A percentile compares a stretch with the other conserved stretches of the same genome.
Conservation (phyloP, 2,113 vertebrate species). For the Paratilapia polleni region DNA sequence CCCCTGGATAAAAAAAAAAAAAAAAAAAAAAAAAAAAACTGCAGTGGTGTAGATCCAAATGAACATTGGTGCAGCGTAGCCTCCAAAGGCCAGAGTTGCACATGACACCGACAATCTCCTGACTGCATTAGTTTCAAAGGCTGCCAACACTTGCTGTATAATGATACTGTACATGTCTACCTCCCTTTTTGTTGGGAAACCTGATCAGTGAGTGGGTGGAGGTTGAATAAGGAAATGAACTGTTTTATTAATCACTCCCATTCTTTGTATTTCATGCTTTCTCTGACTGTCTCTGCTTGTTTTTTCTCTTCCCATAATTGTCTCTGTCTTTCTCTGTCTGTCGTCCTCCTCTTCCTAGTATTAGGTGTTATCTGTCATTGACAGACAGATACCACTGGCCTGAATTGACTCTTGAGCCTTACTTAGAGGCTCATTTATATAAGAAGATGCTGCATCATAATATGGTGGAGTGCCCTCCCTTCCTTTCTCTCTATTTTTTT, state of each 20-base stretch:
- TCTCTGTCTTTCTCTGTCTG: neutral
- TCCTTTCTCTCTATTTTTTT: neutral
- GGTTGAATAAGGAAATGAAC: conserved; percentile 30
- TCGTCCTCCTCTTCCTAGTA: neutral
- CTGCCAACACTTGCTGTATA: conserved; percentile 33
- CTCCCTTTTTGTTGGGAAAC: conserved; percentile 9
- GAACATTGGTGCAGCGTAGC: conserved; percentile 52
- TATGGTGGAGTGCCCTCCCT: no score
- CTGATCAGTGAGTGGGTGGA: conserved; percentile 41
- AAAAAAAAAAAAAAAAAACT: conserved; percentile 10
- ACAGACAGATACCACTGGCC: neutral
- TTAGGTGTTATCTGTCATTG: conserved; percentile 32
- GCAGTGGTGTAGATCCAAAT: conserved; percentile 4
- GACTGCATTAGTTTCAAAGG: no score
- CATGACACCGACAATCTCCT: neutral
- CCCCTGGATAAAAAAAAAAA: neutral
- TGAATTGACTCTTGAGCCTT: neutral
- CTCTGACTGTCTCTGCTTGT: conserved; percentile 22
- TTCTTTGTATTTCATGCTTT: conserved; percentile 29
- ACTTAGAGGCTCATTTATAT: conserved; percentile 13
- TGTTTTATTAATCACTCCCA: conserved; percentile 39
- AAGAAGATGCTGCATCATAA: conserved; percentile 9
- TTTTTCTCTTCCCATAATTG: neutral
- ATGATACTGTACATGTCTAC: conserved; percentile 31
- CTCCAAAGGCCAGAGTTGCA: conserved; percentile 13